Percentiles rank a stretch among this genome's conserved stretches.
Evolutionary conservation across 2,797 vertebrate genomes (phyloP).

Genomic region (Chaetodon trifasciatus): DNA sequence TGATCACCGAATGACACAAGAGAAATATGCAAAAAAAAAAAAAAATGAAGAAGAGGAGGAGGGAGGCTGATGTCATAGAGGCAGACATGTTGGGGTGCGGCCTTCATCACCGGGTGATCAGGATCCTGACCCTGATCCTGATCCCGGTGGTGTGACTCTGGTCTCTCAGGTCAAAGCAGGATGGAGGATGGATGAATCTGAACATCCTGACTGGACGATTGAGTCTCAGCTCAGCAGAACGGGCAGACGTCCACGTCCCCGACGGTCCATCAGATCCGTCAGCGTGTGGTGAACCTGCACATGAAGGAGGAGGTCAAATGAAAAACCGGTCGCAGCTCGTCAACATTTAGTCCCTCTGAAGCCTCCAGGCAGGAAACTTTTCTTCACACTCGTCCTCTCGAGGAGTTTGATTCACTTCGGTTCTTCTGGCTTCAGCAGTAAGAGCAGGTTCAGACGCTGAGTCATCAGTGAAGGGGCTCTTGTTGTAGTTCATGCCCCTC

Average conservation of each 20-base stretch:
- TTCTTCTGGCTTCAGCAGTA: neutral
- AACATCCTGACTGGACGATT: neutral
- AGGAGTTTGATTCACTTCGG: neutral
- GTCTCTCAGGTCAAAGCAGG: conserved; percentile 21
- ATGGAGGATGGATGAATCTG: neutral
- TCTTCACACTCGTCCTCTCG: neutral
- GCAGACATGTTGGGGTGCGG: neutral
- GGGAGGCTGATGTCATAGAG: conserved; percentile 4
- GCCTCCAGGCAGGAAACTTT: neutral
- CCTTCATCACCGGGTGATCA: too few species aligned
- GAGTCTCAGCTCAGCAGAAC: neutral
- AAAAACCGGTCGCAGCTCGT: neutral
- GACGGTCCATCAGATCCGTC: conserved; percentile 11
- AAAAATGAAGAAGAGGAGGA: conserved; percentile 15
- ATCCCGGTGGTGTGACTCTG: neutral
- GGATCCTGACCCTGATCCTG: too few species aligned
- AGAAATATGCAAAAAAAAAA: conserved; percentile 73
- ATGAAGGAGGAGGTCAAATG: neutral
- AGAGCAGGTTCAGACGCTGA: neutral
- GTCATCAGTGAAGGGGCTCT: neutral
- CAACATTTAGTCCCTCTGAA: neutral
- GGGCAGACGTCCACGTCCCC: neutral
- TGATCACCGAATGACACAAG: conserved; percentile 38
- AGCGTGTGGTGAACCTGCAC: neutral
- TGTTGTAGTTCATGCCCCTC: neutral